These are phyloP conservation scores for Heliconius himera DNA, from an alignment of 1,140 invertebrate species.

Conservation along the genomic window DNA sequence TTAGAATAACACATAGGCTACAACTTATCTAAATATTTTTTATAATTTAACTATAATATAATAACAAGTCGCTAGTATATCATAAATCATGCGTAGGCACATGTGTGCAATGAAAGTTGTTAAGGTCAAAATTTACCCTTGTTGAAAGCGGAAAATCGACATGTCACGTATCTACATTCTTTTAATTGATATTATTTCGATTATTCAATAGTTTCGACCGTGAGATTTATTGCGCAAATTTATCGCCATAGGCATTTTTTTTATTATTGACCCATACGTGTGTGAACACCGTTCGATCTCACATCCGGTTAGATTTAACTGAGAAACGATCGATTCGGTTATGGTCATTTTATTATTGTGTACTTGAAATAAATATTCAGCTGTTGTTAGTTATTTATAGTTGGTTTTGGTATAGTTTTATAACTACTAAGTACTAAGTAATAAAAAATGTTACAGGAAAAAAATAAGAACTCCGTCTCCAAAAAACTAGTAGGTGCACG, in stretches of 20 bases:
- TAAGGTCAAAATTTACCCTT: constrained; percentile 38
- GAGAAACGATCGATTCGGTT: neutral
- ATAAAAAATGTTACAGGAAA: too few relatives aligned
- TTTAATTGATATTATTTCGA: constrained; percentile 22
- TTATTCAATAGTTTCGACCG: constrained; percentile 32
- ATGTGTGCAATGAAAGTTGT: constrained; percentile 38
- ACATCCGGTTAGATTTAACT: neutral
- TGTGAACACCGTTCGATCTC: neutral
- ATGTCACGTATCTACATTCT: constrained; percentile 30
- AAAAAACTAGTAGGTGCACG: too few relatives aligned
- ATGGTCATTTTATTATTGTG: neutral
- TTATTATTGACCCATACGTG: neutral
- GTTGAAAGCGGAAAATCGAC: constrained; percentile 38
- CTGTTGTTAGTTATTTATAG: too few relatives aligned
- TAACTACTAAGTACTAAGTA: too few relatives aligned
- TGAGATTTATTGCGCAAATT: constrained; percentile 1
- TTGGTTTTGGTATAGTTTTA: too few relatives aligned
- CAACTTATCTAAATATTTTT: too few relatives aligned
- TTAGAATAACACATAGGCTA: too few relatives aligned
- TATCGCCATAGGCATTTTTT: neutral
- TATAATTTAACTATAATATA: too few relatives aligned
- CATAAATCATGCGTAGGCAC: too few relatives aligned
- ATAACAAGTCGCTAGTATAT: too few relatives aligned
- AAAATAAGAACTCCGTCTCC: too few relatives aligned
- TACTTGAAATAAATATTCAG: neutral